phyloP scores from a whole-genome alignment of 1,140 invertebrate genomes.

The Eriosoma lanigerum region DNA sequence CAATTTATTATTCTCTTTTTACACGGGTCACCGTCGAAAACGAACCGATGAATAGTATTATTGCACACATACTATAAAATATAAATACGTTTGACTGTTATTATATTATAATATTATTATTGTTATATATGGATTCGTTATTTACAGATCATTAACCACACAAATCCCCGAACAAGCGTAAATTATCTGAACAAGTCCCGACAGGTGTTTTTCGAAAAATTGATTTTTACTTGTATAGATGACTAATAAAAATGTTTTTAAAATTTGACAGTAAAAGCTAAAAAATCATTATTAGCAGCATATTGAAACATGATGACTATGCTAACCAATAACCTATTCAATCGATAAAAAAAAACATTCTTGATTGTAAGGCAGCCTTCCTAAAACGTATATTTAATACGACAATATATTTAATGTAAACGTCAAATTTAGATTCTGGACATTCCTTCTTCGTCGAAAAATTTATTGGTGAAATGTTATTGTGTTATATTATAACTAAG shows the following conservation, averaged over 20 bases:
- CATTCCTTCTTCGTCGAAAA: too few relatives aligned
- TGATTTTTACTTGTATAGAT: not conserved
- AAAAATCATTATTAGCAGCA: conserved; percentile 20
- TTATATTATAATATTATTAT: not conserved
- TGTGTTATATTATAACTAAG: too few relatives aligned
- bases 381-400: too few relatives aligned
- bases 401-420: too few relatives aligned
- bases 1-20: conserved; percentile 45
- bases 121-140: conserved; percentile 22
- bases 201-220: conserved; percentile 49
- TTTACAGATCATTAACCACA: conserved; percentile 48
- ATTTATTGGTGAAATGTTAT: too few relatives aligned
- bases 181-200: not conserved
- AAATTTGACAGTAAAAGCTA: too few relatives aligned
- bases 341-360: not conserved
- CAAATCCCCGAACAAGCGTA: not conserved
- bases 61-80: not conserved
- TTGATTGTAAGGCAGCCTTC: too few relatives aligned
- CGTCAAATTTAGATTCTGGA: too few relatives aligned
- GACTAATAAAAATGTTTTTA: conserved; percentile 1
- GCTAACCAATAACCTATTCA: conserved; percentile 7
- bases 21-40: not conserved
- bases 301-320: not conserved
- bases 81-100: not conserved
- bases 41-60: conserved; percentile 36